A percentile compares a stretch with the other conserved stretches of the same genome.
Evolutionary conservation across 1,140 invertebrate species (phyloP).

Genomic region (Drosophila arizonae): DNA sequence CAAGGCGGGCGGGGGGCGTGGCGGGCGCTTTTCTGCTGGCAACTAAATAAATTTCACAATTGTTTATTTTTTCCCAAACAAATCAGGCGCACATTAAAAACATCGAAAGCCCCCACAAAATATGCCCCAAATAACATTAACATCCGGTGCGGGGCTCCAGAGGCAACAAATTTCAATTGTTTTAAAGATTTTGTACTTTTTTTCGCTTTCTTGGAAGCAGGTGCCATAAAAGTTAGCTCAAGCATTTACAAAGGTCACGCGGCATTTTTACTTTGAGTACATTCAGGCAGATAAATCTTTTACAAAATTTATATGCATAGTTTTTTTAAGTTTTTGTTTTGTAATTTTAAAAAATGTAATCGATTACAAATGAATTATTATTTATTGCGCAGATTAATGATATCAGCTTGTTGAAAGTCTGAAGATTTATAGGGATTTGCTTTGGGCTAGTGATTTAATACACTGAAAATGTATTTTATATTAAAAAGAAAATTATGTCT

Average conservation of each 20-base stretch:
- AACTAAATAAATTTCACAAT: conserved; percentile 78
- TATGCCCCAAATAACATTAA: conserved; percentile 70
- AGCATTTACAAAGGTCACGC: conserved; percentile 21
- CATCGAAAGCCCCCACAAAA: conserved; percentile 51
- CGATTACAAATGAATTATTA: conserved; percentile 1
- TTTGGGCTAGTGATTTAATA: no score
- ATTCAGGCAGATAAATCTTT: conserved; percentile 9
- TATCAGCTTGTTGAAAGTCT: neutral
- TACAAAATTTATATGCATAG: neutral
- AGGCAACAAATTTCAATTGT: neutral
- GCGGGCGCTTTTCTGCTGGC: conserved; percentile 2
- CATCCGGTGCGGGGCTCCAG: conserved; percentile 55
- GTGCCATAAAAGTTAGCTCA: conserved; percentile 22
- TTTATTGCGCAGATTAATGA: neutral
- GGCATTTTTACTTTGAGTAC: conserved; percentile 4
- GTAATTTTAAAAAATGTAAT: neutral
- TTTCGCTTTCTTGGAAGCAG: conserved; percentile 23
- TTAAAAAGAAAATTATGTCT: no score
- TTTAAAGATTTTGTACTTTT: neutral
- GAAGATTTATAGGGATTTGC: neutral
- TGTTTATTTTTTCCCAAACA: conserved; percentile 78
- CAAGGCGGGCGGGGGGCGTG: neutral
- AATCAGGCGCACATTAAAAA: conserved; percentile 74
- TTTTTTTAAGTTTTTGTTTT: neutral
- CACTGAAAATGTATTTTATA: no score